A percentile compares a stretch with the other conserved stretches of the same genome.
phyloP scores from a whole-genome alignment of 37 sponge, comb jelly and placozoan genomes.

The Ephydatia muelleri region DNA sequence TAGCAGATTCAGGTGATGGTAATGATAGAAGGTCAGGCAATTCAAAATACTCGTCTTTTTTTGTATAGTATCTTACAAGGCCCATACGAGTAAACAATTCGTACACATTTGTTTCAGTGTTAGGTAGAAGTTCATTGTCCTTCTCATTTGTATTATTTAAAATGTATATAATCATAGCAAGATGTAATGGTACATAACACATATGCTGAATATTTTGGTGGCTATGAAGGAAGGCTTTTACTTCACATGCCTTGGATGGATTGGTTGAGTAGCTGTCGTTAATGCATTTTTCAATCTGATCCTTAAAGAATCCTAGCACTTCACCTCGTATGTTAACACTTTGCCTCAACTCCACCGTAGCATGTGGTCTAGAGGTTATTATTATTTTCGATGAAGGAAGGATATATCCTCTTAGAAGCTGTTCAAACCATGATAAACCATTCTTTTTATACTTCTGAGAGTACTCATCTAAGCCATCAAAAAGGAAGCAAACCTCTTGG shows the following conservation, averaged over 20 bases:
- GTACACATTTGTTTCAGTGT: slow-evolving; percentile 47
- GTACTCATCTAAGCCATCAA: slow-evolving; percentile 70
- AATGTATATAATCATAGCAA: slow-evolving; percentile 51
- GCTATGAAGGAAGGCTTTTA: slow-evolving; percentile 21
- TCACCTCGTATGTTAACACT: slow-evolving; percentile 10
- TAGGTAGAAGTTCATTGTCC: slow-evolving; percentile 17
- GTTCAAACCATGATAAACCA: not conserved
- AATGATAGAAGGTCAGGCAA: slow-evolving; percentile 2
- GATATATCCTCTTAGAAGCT: slow-evolving; percentile 12
- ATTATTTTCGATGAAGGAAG: slow-evolving; percentile 38
- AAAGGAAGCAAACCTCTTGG: slow-evolving; percentile 35
- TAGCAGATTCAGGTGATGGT: not conserved
- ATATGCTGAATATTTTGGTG: slow-evolving; percentile 48
- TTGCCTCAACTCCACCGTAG: not conserved
- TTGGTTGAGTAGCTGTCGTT: not conserved
- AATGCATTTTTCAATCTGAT: slow-evolving; percentile 40
- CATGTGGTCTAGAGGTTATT: slow-evolving; percentile 47
- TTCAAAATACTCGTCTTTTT: slow-evolving; percentile 6
- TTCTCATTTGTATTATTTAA: not conserved
- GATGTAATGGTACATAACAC: slow-evolving; percentile 62
- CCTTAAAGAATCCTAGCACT: slow-evolving; percentile 50
- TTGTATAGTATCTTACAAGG: slow-evolving; percentile 12
- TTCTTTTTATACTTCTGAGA: not conserved
- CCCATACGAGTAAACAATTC: slow-evolving; percentile 22
- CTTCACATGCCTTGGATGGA: slow-evolving; percentile 3